Evolutionary conservation across 2,888 invertebrate genomes (phyloP), one percentile per base, ranked within the genome.

Genomic region (Caenorhabditis sp.): DNA sequence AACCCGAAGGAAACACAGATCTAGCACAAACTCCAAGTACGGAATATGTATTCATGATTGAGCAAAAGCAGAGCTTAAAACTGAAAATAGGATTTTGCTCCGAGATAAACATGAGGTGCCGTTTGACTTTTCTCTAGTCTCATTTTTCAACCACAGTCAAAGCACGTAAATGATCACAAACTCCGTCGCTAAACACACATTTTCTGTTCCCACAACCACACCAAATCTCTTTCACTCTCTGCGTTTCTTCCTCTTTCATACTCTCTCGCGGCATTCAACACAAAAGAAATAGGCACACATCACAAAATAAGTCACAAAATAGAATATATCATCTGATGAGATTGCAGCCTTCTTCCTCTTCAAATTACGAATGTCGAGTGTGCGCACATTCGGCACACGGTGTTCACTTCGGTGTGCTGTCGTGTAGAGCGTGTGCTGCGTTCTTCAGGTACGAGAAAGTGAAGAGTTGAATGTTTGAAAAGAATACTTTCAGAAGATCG

Each of bases 371-470:
- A 44, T 86, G 86, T 22, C 77, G 72, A 16, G 54, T 86, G 16
- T 86, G 86, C 63, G 77, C 58, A n/a, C 80, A 84, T 47, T 54
- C 76, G 6, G 84, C 82, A 7, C 86, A 86, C 61, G 86, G 86
- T 14, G 68, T 86, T n/a, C 86, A 86, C 56, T 86, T 86, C 56
- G 86, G 86, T n/a, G 85, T 86, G 10, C 19, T 82, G 19, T 75
- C 84, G 10, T 86, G 86, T 38, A 63, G 86, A 22, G 86, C 86
- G 1, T 86, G 86, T 73, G 86, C 86, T 3, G 86, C 86, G 1
- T 86, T 86, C 63, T 86, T 86, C 68, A 56, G 86, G 86, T 86
- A n/a, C 14, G 14, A 41, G n/a, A 31, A 14, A 44, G 5, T 41
- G 5, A 10, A 19, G 19, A 5, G 26, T 38, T 58, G 56, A 31